phyloP scores from a whole-genome alignment of 2,113 vertebrate species.

The Nothocercus julius region DNA sequence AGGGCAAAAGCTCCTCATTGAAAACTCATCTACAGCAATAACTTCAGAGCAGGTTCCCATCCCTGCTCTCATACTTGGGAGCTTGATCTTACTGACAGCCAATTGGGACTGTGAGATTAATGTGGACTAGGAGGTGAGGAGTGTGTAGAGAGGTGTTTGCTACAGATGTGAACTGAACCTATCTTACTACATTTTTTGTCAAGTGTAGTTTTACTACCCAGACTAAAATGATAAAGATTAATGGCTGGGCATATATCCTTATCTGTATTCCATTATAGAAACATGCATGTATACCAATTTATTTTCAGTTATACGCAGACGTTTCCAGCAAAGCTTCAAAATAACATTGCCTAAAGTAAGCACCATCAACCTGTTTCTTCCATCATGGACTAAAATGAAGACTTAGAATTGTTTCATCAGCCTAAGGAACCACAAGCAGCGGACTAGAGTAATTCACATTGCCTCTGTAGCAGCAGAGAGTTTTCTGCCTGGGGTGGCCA shows the following conservation, averaged over 20 bases:
- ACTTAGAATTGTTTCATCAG: background rate
- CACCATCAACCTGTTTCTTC: accelerated
- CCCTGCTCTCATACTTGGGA: background rate
- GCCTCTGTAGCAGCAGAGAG: background rate
- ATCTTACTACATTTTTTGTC: background rate
- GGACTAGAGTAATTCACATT: background rate
- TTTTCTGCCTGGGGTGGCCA: too few species aligned
- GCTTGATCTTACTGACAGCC: background rate
- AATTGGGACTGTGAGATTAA: background rate
- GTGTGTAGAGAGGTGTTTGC: background rate
- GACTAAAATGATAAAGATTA: background rate
- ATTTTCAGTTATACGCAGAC: background rate
- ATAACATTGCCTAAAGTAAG: background rate
- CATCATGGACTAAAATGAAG: background rate
- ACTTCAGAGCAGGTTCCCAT: background rate
- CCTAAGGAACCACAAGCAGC: background rate
- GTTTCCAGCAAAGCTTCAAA: background rate
- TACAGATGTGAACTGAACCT: accelerated
- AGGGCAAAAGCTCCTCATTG: background rate
- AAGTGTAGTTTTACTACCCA: background rate
- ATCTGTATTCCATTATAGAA: background rate
- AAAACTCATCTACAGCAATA: background rate
- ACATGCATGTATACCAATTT: background rate
- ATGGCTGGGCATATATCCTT: background rate
- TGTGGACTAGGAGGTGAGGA: background rate